Conservation (phyloP, 2,888 invertebrate genomes). For the Amaurobius ferox region DNA sequence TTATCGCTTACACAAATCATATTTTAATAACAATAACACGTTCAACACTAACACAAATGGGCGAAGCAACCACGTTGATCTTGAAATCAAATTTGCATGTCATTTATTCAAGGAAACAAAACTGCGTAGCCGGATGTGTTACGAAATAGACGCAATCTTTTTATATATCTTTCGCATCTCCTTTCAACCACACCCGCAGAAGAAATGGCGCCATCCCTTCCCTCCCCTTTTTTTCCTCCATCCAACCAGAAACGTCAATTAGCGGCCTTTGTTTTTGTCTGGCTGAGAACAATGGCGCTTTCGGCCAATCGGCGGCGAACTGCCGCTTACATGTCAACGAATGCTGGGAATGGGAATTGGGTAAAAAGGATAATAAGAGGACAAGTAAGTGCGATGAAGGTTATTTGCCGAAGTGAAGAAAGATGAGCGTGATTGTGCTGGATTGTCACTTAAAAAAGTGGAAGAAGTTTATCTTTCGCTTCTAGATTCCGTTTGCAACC, state of each 20-base stretch:
- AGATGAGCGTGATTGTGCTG: too few relatives aligned
- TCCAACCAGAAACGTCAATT: constrained; percentile 71
- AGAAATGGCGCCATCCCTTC: constrained; percentile 7
- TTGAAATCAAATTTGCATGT: constrained; percentile 6
- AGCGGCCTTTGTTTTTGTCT: constrained; percentile 68
- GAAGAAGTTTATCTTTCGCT: too few relatives aligned
- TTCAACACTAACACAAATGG: background rate
- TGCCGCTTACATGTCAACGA: constrained; percentile 36
- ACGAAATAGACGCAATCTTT: background rate
- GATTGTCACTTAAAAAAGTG: too few relatives aligned
- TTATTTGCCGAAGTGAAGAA: too few relatives aligned
- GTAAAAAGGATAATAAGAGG: background rate
- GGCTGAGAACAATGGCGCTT: constrained; percentile 64
- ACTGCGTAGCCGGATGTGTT: background rate
- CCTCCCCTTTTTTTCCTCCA: constrained; percentile 55
- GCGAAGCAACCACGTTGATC: background rate
- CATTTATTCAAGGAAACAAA: constrained; percentile 10
- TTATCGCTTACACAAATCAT: too few relatives aligned
- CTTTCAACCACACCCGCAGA: constrained; percentile 38
- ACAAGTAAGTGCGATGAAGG: background rate
- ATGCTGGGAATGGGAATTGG: constrained; percentile 9
- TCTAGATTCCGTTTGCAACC: too few relatives aligned
- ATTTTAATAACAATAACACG: too few relatives aligned
- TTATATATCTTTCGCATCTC: background rate
- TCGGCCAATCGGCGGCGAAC: constrained; percentile 60